Conservation (phyloP, 2,113 vertebrate species). For the Enhydra lutris region DNA sequence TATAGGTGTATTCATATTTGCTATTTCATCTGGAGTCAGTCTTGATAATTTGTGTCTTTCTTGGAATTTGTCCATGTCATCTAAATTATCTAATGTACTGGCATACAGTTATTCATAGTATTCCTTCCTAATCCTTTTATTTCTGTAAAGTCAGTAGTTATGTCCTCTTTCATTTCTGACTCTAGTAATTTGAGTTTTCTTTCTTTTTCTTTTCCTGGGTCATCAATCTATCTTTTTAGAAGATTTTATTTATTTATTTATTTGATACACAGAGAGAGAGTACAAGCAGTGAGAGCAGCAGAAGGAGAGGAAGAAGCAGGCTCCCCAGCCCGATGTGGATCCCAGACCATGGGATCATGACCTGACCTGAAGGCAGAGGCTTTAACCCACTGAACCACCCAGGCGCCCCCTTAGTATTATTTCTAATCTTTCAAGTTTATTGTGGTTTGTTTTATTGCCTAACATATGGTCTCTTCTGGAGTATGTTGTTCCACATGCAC, state of each 20-base stretch:
- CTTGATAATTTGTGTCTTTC: conserved; percentile 4
- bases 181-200: background rate
- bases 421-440: background rate
- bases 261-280: too few relatives aligned
- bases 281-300: too few relatives aligned
- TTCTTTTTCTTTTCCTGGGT: background rate
- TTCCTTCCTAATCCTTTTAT: background rate
- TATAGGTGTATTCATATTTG: background rate
- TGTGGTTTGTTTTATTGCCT: background rate
- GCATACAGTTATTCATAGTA: background rate
- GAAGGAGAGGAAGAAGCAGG: too few relatives aligned
- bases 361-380: too few relatives aligned
- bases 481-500: background rate
- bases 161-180: background rate
- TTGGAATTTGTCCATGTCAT: background rate
- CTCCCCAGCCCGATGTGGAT: too few relatives aligned
- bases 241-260: too few relatives aligned
- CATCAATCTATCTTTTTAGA: background rate
- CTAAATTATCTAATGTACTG: background rate
- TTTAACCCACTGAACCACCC: too few relatives aligned
- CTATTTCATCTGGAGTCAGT: background rate
- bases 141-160: background rate
- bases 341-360: too few relatives aligned
- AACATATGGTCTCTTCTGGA: background rate
- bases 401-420: background rate